phyloP scores from a whole-genome alignment of 2,113 vertebrate genomes.

The Neomonachus schauinslandi region DNA sequence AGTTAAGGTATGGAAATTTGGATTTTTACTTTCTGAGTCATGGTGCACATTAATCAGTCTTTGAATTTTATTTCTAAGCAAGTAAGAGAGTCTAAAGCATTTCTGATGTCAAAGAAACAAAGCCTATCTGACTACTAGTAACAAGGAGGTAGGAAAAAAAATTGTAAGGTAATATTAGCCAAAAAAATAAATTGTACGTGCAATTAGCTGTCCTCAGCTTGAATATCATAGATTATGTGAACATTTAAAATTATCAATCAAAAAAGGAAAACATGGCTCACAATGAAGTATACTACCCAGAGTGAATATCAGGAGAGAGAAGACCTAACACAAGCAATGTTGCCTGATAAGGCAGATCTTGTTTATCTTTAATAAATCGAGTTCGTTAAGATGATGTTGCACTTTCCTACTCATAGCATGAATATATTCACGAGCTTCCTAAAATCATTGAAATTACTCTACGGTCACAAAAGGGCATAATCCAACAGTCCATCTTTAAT shows the following conservation, averaged over 20 bases:
- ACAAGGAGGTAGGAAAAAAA: not conserved
- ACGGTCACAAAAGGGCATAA: not conserved
- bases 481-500: not conserved
- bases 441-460: not conserved
- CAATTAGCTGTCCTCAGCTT: not conserved
- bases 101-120: constrained; percentile 27
- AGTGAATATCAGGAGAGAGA: not conserved
- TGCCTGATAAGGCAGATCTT: not conserved
- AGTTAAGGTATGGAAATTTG: not conserved
- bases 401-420: not conserved
- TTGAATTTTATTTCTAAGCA: constrained; percentile 58
- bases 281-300: not conserved
- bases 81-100: not conserved
- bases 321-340: not conserved
- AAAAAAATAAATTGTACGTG: not conserved
- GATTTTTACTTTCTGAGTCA: constrained; percentile 31
- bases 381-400: not conserved
- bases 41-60: not conserved
- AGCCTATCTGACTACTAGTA: not conserved
- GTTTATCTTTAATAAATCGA: not conserved
- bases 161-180: not conserved
- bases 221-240: not conserved
- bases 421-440: not conserved
- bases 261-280: not conserved
- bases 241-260: constrained; percentile 16